Conservation (phyloP, 2,888 invertebrate genomes). For the Prenolepis imparis region DNA sequence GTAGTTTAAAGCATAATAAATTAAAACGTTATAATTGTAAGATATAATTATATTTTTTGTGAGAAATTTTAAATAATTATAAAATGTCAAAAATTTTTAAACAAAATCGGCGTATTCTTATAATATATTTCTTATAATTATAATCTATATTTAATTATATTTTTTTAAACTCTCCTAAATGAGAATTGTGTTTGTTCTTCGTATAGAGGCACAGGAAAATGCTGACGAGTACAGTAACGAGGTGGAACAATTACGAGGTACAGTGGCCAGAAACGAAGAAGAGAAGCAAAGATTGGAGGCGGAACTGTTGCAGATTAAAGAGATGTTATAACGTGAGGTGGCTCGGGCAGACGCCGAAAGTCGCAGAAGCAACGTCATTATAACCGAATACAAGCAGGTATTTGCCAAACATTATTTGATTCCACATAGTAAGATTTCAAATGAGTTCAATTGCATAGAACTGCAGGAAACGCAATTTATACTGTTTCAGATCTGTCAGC, state of each 20-base stretch:
- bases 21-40: neutral
- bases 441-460: neutral
- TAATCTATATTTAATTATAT: neutral
- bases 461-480: neutral
- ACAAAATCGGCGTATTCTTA: neutral
- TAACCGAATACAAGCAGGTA: slow-evolving; percentile 96
- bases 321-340: slow-evolving; percentile 92
- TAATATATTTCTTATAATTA: too few species aligned
- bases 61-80: slow-evolving; percentile 3
- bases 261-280: slow-evolving; percentile 91
- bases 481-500: slow-evolving; percentile 90
- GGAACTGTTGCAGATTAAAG: slow-evolving; percentile 91
- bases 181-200: slow-evolving; percentile 18
- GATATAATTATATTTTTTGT: neutral
- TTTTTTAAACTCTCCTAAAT: neutral
- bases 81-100: neutral
- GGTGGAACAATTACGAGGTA: slow-evolving; percentile 87
- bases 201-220: slow-evolving; percentile 88
- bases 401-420: neutral
- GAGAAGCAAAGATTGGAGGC: slow-evolving; percentile 90
- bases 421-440: neutral
- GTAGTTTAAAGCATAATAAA: neutral
- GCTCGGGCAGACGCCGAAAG: slow-evolving; percentile 91
- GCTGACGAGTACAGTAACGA: slow-evolving; percentile 88
- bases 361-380: slow-evolving; percentile 92